Conservation (phyloP, 2,797 vertebrate species). For the Chromobotia macracanthus region DNA sequence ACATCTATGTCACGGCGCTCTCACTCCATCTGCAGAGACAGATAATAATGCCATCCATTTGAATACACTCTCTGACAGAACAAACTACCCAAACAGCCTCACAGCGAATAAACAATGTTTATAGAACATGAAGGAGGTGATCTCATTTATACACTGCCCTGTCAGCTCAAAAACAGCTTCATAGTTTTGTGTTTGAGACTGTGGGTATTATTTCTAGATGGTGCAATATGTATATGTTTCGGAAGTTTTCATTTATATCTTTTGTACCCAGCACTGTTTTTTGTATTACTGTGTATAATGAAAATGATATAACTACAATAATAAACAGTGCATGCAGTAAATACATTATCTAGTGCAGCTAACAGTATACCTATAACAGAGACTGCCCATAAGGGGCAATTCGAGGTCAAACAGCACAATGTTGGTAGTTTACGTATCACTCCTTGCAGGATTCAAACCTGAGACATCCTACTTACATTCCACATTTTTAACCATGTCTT, state of each 20-base stretch:
- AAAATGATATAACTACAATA: too few species aligned
- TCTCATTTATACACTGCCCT: constrained; percentile 6
- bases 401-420: too few species aligned
- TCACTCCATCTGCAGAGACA: constrained; percentile 26
- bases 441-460: too few species aligned
- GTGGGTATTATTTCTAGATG: not conserved
- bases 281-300: not conserved
- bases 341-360: too few species aligned
- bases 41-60: constrained; percentile 37
- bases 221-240: not conserved
- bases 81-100: constrained; percentile 39
- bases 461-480: too few species aligned
- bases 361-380: too few species aligned
- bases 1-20: constrained; percentile 54
- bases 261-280: not conserved
- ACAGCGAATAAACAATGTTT: constrained; percentile 28
- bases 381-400: too few species aligned
- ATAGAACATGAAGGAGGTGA: constrained; percentile 22
- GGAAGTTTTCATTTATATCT: not conserved
- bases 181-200: constrained; percentile 11
- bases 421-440: too few species aligned
- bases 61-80: constrained; percentile 25
- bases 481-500: too few species aligned
- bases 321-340: too few species aligned
- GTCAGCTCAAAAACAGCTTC: not conserved